phyloP scores from a whole-genome alignment of 2,797 vertebrate species.

The Phataginus tetradactyla region DNA sequence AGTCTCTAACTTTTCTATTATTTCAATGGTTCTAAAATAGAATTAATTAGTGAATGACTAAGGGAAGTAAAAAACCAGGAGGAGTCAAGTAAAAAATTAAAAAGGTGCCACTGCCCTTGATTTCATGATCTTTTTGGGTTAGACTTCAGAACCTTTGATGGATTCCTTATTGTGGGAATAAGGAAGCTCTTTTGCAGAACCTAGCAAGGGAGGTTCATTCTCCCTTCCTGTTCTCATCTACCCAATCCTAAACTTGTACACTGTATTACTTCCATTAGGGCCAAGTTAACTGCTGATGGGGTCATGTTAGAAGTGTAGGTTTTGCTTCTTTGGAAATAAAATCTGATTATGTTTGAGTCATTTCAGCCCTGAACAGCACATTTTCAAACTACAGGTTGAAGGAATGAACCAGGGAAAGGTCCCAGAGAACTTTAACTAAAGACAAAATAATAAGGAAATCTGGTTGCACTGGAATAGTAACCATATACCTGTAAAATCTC shows the following conservation, averaged over 20 bases:
- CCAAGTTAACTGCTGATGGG: slow-evolving; percentile 54
- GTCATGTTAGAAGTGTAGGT: background rate
- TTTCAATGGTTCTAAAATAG: slow-evolving; percentile 76
- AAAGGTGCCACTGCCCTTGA: background rate
- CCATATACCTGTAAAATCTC: background rate
- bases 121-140: slow-evolving; percentile 18
- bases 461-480: background rate
- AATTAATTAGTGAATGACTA: slow-evolving; percentile 76
- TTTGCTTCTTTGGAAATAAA: slow-evolving; percentile 52
- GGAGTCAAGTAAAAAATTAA: background rate
- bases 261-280: slow-evolving; percentile 42
- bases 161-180: background rate
- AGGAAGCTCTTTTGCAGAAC: slow-evolving; percentile 68
- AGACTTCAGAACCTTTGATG: background rate
- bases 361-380: slow-evolving; percentile 14
- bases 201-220: slow-evolving; percentile 47
- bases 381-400: slow-evolving; percentile 36
- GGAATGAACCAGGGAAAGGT: background rate
- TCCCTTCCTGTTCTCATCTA: slow-evolving; percentile 57
- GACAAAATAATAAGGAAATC: slow-evolving; percentile 35
- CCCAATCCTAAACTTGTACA: slow-evolving; percentile 1
- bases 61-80: slow-evolving; percentile 21
- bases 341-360: slow-evolving; percentile 21
- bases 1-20: slow-evolving; percentile 78
- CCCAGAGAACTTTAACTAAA: background rate